A percentile compares a stretch with the other conserved stretches of the same genome.
These are phyloP conservation scores for Macrochelys suwanniensis DNA, from an alignment of 2,797 vertebrate species.

Conservation along the genomic window DNA sequence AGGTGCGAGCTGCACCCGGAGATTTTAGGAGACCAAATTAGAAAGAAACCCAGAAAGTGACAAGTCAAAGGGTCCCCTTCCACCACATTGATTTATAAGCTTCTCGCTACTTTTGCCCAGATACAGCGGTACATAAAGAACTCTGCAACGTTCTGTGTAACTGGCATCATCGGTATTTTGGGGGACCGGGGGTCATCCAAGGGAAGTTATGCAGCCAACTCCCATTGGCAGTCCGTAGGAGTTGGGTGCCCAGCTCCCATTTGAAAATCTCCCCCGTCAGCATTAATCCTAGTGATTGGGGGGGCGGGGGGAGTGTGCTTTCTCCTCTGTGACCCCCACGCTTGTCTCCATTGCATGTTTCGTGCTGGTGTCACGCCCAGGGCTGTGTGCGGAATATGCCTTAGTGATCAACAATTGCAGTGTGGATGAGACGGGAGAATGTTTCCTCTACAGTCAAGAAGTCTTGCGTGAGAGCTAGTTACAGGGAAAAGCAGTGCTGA, in stretches of 20 bases:
- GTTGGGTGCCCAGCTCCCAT: constrained; percentile 24
- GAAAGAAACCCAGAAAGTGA: constrained; percentile 25
- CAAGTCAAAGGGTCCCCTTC: constrained; percentile 40
- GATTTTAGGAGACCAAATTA: constrained; percentile 2
- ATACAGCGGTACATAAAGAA: constrained; percentile 60
- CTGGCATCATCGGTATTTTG: constrained; percentile 14
- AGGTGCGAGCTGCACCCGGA: not conserved
- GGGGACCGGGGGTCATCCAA: not conserved
- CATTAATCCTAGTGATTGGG: constrained; percentile 15
- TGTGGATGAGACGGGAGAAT: not conserved
- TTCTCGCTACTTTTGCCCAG: constrained; percentile 67
- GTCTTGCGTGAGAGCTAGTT: not conserved
- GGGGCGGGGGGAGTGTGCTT: not conserved
- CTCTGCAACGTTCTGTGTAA: constrained; percentile 26
- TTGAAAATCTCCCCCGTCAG: constrained; percentile 42
- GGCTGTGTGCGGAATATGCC: accelerated
- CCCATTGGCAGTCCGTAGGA: not conserved
- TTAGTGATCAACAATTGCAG: not conserved
- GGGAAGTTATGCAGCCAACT: not conserved
- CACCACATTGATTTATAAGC: constrained; percentile 72
- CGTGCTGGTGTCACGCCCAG: not conserved
- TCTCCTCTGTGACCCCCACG: not conserved
- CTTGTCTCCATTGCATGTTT: not conserved
- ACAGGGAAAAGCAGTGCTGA: not conserved
- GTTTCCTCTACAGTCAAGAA: not conserved